Percentiles rank a stretch among this genome's conserved stretches.
phyloP scores from a whole-genome alignment of 2,888 invertebrate genomes.

The Chymomyza amoena region DNA sequence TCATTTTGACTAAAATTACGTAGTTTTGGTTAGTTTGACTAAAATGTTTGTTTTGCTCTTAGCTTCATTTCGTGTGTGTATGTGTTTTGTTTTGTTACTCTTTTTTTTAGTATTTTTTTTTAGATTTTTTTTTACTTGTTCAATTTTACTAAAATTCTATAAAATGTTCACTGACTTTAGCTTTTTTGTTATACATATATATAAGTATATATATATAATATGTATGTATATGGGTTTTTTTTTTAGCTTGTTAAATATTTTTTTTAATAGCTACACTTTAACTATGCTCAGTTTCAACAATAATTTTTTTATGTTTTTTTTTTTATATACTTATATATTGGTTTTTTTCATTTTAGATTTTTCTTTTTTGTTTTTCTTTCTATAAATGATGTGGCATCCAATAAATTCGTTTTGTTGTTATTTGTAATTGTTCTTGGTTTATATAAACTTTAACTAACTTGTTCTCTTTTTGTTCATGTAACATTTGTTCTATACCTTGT shows the following conservation, averaged over 20 bases:
- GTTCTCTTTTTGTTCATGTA: conserved; percentile 39
- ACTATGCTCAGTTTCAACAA: conserved; percentile 3
- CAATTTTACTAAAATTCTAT: conserved; percentile 66
- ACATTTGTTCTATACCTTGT: conserved; percentile 52
- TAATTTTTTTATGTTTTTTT: conserved; percentile 22
- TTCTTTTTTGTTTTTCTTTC: conserved; percentile 42
- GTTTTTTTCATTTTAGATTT: conserved; percentile 9
- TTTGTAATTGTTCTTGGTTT: conserved; percentile 72
- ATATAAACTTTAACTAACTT: conserved; percentile 1
- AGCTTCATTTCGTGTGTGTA: conserved; percentile 62
- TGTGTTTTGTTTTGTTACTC: conserved; percentile 35
- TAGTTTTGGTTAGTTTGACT: conserved; percentile 76
- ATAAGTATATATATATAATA: conserved; percentile 34
- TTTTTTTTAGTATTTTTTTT: conserved; percentile 25
- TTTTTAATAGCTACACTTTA: conserved; percentile 52
- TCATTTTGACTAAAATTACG: conserved; percentile 67
- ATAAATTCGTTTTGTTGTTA: conserved; percentile 79
- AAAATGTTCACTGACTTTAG: conserved; percentile 66
- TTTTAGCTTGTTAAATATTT: conserved; percentile 54
- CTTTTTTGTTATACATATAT: conserved; percentile 12
- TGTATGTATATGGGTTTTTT: conserved; percentile 40
- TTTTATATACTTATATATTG: conserved; percentile 6
- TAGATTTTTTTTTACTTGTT: conserved; percentile 33
- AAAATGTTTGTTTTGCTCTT: conserved; percentile 67
- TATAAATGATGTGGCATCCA: conserved; percentile 79